Base-by-base conservation (phyloP, 2,888 invertebrate species). In the Brachyopa scutellaris region DNA sequence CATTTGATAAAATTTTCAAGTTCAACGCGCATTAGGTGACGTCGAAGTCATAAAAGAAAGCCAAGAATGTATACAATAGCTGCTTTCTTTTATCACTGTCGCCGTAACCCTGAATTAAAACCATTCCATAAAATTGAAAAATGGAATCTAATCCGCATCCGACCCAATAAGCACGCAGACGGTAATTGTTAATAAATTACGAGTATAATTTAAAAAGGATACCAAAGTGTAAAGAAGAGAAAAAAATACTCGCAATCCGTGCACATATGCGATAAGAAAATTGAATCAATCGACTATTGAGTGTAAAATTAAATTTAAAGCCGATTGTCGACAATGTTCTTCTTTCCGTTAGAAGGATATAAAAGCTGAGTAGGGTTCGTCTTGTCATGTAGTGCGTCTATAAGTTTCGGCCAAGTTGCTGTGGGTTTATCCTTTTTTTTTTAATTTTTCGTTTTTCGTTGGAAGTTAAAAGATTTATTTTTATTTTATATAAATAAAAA, bases 241-340 rank as follows among this genome's bases (percentile, higher is more conserved):
- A 19, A 11, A 26, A 21, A 19, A n/a, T n/a, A n/a, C n/a, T n/a
- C n/a, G 19, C n/a, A 78, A 55, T 31, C 57, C 40, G 86, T 87
- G 86, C 86, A 85, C 85, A 86, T 83, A 84, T 86, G 85, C 85
- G 87, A 87, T 87, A 87, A 87, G 85, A 85, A 85, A 84, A 86
- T 85, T 80, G 77, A 86, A 85, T 86, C 83, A 85, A 69, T 40
- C 38, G 59, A 74, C 79, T 72, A 85, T 69, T 85, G 78, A 80
- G 80, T 85, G 62, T 64, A 66, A 84, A 82, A 85, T 84, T 62
- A 79, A 79, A 83, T 84, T 77, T 64, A 15, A 70, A 59, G 59
- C 19, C 17, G 15, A 73, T 64, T 51, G 4, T 31, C 9, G 55
- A 21, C 21, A 45, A 31, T 47, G 15, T n/a, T n/a, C n/a, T 36